These are phyloP conservation scores for Drosophila baimaii DNA, from an alignment of 1,140 invertebrate species.

Conservation along the genomic window DNA sequence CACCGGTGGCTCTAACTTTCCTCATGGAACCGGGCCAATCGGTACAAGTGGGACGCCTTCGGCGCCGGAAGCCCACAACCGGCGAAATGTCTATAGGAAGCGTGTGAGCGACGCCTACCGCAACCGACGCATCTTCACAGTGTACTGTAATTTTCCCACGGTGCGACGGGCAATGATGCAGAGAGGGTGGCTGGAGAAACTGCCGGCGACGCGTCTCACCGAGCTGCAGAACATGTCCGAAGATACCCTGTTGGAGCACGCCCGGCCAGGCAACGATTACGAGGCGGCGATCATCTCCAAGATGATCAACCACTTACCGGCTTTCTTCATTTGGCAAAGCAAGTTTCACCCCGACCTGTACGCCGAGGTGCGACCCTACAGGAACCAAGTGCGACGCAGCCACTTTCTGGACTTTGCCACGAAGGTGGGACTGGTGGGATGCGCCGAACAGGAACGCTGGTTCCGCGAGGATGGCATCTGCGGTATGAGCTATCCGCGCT, in stretches of 20 bases:
- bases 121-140: constrained; percentile 78
- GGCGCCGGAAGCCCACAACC: constrained; percentile 52
- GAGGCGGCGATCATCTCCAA: constrained; percentile 85
- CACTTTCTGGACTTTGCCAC: constrained; percentile 86
- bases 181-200: constrained; percentile 88
- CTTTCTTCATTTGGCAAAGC: constrained; percentile 87
- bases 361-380: constrained; percentile 83
- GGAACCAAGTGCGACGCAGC: constrained; percentile 86
- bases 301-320: constrained; percentile 85
- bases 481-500: constrained; percentile 86
- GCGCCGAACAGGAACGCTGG: constrained; percentile 87
- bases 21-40: constrained; percentile 1
- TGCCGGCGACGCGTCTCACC: constrained; percentile 73
- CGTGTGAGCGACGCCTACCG: constrained; percentile 80
- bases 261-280: constrained; percentile 75
- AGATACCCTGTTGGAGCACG: constrained; percentile 68
- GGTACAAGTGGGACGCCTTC: background rate
- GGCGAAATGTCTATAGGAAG: constrained; percentile 62
- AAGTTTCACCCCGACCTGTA: constrained; percentile 73
- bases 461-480: constrained; percentile 86
- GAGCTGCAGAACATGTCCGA: constrained; percentile 82
- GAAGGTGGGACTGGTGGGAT: constrained; percentile 87
- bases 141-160: constrained; percentile 76
- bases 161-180: constrained; percentile 85
- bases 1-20: background rate